phyloP scores from a whole-genome alignment of 1,140 invertebrate species.

The Teleopsis dalmanni region DNA sequence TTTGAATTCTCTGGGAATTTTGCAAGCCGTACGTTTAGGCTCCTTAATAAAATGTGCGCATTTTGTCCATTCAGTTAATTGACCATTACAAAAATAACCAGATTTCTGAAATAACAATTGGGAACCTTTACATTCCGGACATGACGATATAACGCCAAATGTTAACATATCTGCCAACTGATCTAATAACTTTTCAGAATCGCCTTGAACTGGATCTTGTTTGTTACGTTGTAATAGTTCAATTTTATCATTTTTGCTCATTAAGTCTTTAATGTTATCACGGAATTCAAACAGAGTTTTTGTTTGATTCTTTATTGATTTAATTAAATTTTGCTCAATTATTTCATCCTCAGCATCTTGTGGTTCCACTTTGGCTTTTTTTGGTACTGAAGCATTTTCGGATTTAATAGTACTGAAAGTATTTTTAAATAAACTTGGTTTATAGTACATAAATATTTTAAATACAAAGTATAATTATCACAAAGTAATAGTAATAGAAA shows the following conservation, averaged over 20 bases:
- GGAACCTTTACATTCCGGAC: conserved; percentile 70
- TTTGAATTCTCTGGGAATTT: conserved; percentile 61
- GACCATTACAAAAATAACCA: conserved; percentile 73
- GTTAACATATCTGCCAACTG: conserved; percentile 72
- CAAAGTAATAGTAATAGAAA: neutral
- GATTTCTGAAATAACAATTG: conserved; percentile 65
- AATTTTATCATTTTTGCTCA: conserved; percentile 56
- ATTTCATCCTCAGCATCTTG: conserved; percentile 49
- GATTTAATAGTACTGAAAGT: conserved; percentile 49
- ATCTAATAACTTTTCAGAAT: conserved; percentile 66
- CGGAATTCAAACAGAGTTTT: conserved; percentile 66
- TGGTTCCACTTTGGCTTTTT: conserved; percentile 62
- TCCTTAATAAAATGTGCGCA: conserved; percentile 66
- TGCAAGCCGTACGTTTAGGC: conserved; percentile 68
- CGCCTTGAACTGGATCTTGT: conserved; percentile 58
- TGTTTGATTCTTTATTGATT: conserved; percentile 66
- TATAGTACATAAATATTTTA: neutral
- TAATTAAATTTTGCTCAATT: conserved; percentile 46
- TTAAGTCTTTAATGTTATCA: conserved; percentile 45
- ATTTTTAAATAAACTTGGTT: conserved; percentile 9
- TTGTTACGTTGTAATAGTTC: conserved; percentile 64
- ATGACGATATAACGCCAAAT: conserved; percentile 76
- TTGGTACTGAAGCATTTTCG: conserved; percentile 52
- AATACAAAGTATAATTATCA: neutral
- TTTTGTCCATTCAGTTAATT: conserved; percentile 84